phyloP scores from a whole-genome alignment of 2,888 invertebrate genomes.

The Caenorhabditis sp. region DNA sequence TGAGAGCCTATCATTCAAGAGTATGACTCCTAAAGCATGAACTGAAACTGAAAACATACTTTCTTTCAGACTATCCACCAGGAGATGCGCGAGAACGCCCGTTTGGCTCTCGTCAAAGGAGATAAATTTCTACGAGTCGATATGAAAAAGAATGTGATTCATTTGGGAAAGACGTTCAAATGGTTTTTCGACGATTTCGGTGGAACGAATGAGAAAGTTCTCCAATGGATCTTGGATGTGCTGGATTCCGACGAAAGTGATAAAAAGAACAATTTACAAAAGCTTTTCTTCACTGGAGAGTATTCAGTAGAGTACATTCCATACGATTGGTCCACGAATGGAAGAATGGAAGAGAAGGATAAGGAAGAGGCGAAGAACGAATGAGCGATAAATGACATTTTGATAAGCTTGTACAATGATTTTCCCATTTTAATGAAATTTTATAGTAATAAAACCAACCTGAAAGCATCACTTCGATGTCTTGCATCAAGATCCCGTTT shows the following conservation, averaged over 20 bases:
- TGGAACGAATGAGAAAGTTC: constrained; percentile 73
- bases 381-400: neutral
- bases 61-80: constrained; percentile 62
- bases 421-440: constrained; percentile 6
- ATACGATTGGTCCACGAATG: constrained; percentile 76
- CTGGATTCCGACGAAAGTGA: constrained; percentile 67
- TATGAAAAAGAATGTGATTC: constrained; percentile 82
- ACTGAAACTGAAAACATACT: neutral
- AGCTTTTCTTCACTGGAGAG: constrained; percentile 74
- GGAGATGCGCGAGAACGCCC: constrained; percentile 64
- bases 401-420: neutral
- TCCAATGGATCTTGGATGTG: constrained; percentile 73
- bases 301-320: constrained; percentile 77
- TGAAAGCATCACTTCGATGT: constrained; percentile 93
- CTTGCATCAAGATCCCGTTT: constrained; percentile 96
- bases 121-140: constrained; percentile 84
- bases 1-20: constrained; percentile 84
- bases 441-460: constrained; percentile 80
- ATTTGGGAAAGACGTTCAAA: constrained; percentile 84
- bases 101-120: constrained; percentile 81
- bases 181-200: constrained; percentile 85
- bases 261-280: constrained; percentile 69
- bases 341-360: constrained; percentile 65
- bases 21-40: constrained; percentile 70
- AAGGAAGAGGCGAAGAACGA: constrained; percentile 18